A percentile compares a stretch with the other conserved stretches of the same genome.
phyloP scores from a whole-genome alignment of 2,797 vertebrate species.

The Rhodeus uyekii region DNA sequence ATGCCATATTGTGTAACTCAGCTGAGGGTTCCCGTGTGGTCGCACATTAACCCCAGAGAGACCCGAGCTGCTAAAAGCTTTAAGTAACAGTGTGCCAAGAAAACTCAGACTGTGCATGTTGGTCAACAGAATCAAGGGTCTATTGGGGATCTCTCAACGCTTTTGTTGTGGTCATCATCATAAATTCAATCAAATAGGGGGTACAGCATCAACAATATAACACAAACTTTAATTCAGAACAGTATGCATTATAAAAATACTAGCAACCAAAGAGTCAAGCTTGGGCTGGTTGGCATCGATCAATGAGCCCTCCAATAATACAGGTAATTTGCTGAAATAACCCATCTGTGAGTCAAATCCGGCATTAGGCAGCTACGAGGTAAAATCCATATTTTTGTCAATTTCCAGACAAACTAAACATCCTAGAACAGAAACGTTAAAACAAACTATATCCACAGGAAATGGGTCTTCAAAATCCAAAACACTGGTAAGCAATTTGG shows the following conservation, averaged over 20 bases:
- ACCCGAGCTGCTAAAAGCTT: conserved; percentile 23
- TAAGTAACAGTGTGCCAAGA: background rate
- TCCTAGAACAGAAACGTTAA: background rate
- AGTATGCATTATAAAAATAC: background rate
- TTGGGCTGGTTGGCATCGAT: background rate
- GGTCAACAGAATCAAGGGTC: background rate
- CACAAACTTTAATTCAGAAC: background rate
- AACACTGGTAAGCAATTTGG: background rate
- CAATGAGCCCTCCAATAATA: background rate
- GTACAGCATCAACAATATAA: background rate
- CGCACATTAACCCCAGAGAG: conserved; percentile 17
- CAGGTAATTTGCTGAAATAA: background rate
- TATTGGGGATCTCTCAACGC: background rate
- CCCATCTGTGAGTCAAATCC: background rate
- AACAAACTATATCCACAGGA: too few species aligned
- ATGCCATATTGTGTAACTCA: background rate
- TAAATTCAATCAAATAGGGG: background rate
- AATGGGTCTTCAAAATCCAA: background rate
- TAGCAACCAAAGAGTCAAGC: background rate
- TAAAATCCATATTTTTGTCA: background rate
- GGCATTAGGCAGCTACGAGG: background rate
- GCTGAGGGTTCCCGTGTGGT: conserved; percentile 3
- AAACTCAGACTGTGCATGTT: background rate
- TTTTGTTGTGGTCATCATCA: background rate
- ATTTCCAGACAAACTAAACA: background rate